Evolutionary conservation across 2,113 vertebrate species (phyloP), one percentile per base, ranked within the genome.

Genomic region (Corythornis madagascariensis): DNA sequence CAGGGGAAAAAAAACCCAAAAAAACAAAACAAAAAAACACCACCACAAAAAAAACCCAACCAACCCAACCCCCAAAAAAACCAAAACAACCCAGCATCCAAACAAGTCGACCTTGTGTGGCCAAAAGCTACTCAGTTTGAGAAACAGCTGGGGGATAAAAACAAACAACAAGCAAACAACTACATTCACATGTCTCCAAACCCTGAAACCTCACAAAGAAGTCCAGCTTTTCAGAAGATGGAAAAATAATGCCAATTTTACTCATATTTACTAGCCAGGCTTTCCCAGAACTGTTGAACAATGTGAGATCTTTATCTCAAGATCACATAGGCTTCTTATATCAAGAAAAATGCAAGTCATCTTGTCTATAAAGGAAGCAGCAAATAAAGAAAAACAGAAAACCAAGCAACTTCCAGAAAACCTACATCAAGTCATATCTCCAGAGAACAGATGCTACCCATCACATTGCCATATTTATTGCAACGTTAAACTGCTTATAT

Each of bases 121-220:
- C 26, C 24, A 21, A 82, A 83, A 78, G 21, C 40, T 57, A 71
- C n/a, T 20, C 57, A 61, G 45, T 81, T 83, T 63, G 28, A 66
- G 9, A 84, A 86, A 65, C 3, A 28, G 50, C 12, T 13, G 13
- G 11, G 38, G 17, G 11, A 8, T 8, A n/a, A 45, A 70, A 22
- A 11, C 21, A 52, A 52, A 25, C 50, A 26, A 31, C 31, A 57
- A 57, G 18, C 31, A 20, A 9, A 4, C 14, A 74, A 42, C 24
- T 59, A 38, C 43, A 69, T 42, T 67, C 29, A 40, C 13, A 10
- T 4, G 26, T 75, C 53, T 92, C 29, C 50, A 53, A 76, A 16
- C 10, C 1, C 20, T 6, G 20, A 71, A 83, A 78, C 20, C 38
- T 55, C 50, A 85, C 0, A 0, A 16, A 50, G 6, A 50, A 73